Base-by-base conservation (phyloP, 2,888 invertebrate genomes). In the Parnassius mnemosyne region DNA sequence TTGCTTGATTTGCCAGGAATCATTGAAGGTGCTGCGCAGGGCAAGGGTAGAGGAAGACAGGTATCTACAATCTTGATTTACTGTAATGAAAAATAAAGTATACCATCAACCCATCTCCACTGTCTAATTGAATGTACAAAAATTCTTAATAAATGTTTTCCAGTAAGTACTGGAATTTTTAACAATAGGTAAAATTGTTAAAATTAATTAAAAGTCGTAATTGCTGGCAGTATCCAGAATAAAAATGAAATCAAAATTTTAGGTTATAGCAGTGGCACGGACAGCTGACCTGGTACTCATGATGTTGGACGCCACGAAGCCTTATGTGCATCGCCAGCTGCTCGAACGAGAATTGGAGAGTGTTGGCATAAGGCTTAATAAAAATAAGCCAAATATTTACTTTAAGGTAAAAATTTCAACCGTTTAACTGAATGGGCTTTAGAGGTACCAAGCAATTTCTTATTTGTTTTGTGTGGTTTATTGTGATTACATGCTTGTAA, bases 271-370 rank as follows among this genome's bases (percentile, higher is more conserved):
- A 12, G 99, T 99, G 10, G 99, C 99, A 0, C 93, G 99, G 75
- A 99, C 99, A 3, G 98, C 99, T 0, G 99, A 99, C 89, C 91
- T 99, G 72, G 98, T 99, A 47, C 92, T 99, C 41, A 99, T 99
- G 97, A 99, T 99, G 99, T 87, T 99, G 82, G 99, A 99, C 82
- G 99, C 99, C 0, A 98, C 98, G 0, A 99, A 99, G 87, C 98
- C 98, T 60, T 98, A 99, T 79, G 97, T 98, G 51, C 99, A 99
- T 84, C 94, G 97, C 66, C 94, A 95, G 67, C 91, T 99, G 61
- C 91, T 99, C 42, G 99, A 99, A 83, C 95, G 94, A 67, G 99
- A 99, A 84, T 93, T 99, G 83, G 99, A 99, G 91, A 96, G 97
- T 75, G 99, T 99, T 43, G 99, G 99, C 65, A 99, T 99, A 74